Evolutionary conservation across 2,797 vertebrate species (phyloP), one percentile per base, ranked within the genome.

Genomic region (Cichlasoma orientale): DNA sequence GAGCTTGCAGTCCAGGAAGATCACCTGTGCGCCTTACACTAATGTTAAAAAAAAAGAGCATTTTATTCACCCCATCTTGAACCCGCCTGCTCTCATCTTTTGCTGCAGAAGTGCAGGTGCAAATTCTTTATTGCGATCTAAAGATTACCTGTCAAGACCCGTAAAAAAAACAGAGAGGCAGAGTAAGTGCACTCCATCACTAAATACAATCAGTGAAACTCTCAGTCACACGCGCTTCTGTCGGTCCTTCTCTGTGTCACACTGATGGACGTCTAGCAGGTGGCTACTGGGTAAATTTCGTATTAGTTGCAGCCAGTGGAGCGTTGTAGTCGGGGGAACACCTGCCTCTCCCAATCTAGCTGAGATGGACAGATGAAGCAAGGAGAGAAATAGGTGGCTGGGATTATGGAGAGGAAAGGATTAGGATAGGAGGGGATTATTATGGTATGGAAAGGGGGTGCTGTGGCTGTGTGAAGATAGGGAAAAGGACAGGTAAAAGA

Each of bases 301-400:
- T 91, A 92, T 95, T 94, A 93, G 92, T 88, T 78, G 89, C 85
- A 91, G 89, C 84, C 86, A 92, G 90, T 88, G 91, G 92, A 90
- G 94, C 92, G 82, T 91, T 88, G 90, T 93, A 89, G 89, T 93
- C 93, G 70, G 84, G 95, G 90, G 93, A 94, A 85, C 86, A 92
- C 91, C 90, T 95, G 95, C 95, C 95, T 91, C 68, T 88, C 91
- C 92, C 92, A 91, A 93, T 97, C 94, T 94, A 90, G 85, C 81
- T 82, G 69, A 92, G 92, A 93, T 92, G 86, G 92, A 93, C 92
- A 82, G 90, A 89, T 87, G 77, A 83, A 89, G 82, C 72, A 66
- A 69, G 75, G 66, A 66, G 77, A 79, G 69, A 71, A 68, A 82
- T 76, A 50, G 74, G 74, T 78, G 66, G 59, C 75, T n/a, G 14